Conservation (phyloP, 2,888 invertebrate species). For the Lucinisca nassula region DNA sequence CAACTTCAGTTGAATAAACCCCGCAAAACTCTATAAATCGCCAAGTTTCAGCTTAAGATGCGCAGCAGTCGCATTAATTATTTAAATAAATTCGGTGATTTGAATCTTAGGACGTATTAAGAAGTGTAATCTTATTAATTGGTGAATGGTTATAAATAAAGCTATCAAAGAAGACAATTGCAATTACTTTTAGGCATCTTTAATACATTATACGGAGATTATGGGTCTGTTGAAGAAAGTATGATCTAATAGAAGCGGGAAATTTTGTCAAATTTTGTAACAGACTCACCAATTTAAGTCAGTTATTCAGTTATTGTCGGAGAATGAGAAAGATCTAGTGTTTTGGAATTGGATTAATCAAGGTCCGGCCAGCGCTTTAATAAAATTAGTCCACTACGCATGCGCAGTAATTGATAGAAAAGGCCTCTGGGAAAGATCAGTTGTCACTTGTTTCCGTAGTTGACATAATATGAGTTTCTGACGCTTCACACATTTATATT, state of each 20-base stretch:
- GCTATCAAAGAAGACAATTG: constrained; percentile 80
- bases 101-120: constrained; percentile 78
- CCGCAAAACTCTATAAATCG: constrained; percentile 3
- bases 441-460: constrained; percentile 72
- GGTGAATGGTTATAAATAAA: constrained; percentile 80
- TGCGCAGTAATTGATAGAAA: constrained; percentile 71
- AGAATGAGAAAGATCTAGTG: constrained; percentile 77
- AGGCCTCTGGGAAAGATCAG: constrained; percentile 73
- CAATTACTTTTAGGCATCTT: constrained; percentile 81
- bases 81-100: constrained; percentile 78
- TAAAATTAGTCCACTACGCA: constrained; percentile 73
- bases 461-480: constrained; percentile 66
- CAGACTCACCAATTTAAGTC: constrained; percentile 79
- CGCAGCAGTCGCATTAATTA: constrained; percentile 73
- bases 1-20: background rate
- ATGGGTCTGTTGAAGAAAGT: constrained; percentile 76
- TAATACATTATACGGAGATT: constrained; percentile 79
- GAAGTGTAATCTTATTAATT: constrained; percentile 76
- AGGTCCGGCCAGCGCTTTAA: constrained; percentile 76
- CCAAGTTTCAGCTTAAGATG: background rate
- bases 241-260: constrained; percentile 78
- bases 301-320: constrained; percentile 77
- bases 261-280: constrained; percentile 81
- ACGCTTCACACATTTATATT: background rate
- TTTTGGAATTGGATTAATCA: constrained; percentile 82